Percentiles rank a stretch among this genome's conserved stretches.
phyloP scores from a whole-genome alignment of 2,113 vertebrate species.

The Pelecanoides urinatrix region DNA sequence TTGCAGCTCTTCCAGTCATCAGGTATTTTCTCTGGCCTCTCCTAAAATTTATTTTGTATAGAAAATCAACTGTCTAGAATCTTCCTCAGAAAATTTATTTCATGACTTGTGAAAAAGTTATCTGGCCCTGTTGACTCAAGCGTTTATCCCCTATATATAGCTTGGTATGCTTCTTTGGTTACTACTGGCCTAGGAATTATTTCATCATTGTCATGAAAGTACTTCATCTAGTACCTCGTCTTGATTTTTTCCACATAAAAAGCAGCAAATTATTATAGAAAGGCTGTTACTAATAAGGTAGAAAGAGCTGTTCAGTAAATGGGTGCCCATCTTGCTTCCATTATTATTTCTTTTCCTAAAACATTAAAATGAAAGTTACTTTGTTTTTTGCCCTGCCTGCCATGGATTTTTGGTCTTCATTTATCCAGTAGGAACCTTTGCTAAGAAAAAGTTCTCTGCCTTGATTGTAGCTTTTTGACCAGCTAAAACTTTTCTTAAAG shows the following conservation, averaged over 20 bases:
- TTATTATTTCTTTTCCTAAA: background rate
- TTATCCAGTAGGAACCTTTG: background rate
- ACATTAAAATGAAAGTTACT: background rate
- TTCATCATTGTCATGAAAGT: background rate
- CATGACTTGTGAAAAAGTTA: background rate
- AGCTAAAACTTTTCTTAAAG: background rate
- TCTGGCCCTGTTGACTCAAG: background rate
- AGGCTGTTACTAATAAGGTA: background rate
- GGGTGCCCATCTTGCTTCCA: background rate
- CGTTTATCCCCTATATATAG: background rate
- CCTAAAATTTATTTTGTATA: background rate
- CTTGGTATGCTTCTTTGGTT: background rate
- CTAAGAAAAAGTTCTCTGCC: background rate
- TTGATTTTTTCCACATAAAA: background rate
- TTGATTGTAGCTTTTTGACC: background rate
- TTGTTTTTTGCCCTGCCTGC: background rate
- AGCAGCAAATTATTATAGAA: background rate
- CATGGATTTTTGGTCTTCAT: background rate
- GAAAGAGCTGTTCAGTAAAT: background rate
- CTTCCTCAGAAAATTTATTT: background rate
- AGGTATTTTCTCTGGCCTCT: background rate
- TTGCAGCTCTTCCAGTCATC: background rate
- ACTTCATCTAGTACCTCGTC: background rate
- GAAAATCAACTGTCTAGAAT: background rate
- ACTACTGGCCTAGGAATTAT: background rate